Conservation (phyloP, 2,113 vertebrate genomes). For the Lepus timidus region DNA sequence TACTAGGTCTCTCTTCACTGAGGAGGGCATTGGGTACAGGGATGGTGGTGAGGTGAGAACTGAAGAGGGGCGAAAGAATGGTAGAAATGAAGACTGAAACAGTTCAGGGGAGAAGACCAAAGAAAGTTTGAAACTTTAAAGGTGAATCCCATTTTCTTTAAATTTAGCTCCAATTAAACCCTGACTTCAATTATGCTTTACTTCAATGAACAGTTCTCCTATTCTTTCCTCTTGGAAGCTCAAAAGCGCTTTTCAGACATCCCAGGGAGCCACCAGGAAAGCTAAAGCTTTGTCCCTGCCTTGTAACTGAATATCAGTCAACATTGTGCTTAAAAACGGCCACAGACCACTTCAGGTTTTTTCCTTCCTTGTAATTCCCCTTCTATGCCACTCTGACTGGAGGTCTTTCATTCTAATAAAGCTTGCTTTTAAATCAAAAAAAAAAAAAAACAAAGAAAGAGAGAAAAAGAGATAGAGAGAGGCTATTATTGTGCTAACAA, state of each 20-base stretch:
- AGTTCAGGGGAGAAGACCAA: background rate
- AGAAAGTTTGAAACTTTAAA: background rate
- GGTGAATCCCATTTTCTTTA: background rate
- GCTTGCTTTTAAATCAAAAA: no score
- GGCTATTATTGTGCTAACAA: background rate
- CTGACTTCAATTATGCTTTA: background rate
- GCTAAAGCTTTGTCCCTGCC: background rate
- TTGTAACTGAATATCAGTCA: no score
- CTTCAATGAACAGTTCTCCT: background rate
- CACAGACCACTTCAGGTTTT: no score
- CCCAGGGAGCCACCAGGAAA: background rate
- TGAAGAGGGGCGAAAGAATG: background rate
- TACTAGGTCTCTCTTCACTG: background rate
- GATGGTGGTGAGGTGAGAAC: background rate
- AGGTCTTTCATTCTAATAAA: no score
- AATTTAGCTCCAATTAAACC: background rate
- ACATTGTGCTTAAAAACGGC: no score
- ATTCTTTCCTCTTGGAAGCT: background rate
- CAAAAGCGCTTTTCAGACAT: background rate
- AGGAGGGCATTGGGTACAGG: background rate
- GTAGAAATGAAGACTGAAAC: background rate
- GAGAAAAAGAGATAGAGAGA: no score
- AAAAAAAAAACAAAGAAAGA: background rate
- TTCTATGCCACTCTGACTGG: no score
- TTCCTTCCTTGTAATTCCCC: no score